Conservation (phyloP, 2,888 invertebrate genomes). For the Alloscopus bannaensis region DNA sequence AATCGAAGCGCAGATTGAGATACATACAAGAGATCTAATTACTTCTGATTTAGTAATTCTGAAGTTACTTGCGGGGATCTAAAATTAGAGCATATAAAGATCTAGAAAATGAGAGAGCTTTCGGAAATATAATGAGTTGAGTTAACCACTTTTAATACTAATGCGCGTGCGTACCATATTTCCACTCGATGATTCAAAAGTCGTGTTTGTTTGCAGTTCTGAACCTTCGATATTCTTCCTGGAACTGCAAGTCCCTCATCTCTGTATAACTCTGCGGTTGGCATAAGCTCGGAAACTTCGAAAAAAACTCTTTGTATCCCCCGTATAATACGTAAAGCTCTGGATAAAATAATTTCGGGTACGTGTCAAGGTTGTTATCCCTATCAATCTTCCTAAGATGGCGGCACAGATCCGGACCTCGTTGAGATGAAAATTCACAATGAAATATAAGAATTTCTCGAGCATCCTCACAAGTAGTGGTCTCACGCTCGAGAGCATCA, state of each 20-base stretch:
- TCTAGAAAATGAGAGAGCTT: too few relatives aligned
- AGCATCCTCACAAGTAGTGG: conserved; percentile 73
- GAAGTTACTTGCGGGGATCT: too few relatives aligned
- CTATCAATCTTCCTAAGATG: conserved; percentile 90
- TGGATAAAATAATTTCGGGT: conserved; percentile 91
- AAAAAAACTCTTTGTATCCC: conserved; percentile 90
- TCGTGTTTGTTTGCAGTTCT: conserved; percentile 86
- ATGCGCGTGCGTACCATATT: too few relatives aligned
- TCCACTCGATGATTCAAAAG: too few relatives aligned
- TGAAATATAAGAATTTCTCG: conserved; percentile 92
- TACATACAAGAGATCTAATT: too few relatives aligned
- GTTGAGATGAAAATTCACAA: conserved; percentile 97
- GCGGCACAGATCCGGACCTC: conserved; percentile 93
- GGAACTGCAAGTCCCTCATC: conserved; percentile 90
- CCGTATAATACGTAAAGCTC: conserved; percentile 95
- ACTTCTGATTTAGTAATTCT: too few relatives aligned
- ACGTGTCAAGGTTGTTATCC: conserved; percentile 85
- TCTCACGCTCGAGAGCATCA: neutral
- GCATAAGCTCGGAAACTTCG: conserved; percentile 82
- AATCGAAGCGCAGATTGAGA: too few relatives aligned
- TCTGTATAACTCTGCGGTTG: conserved; percentile 85
- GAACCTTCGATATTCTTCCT: conserved; percentile 83
- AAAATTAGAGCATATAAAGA: too few relatives aligned
- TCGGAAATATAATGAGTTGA: too few relatives aligned
- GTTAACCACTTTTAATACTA: too few relatives aligned